A percentile compares a stretch with the other conserved stretches of the same genome.
Evolutionary conservation across 2,797 vertebrate species (phyloP).

Genomic region (Xenopus petersii): DNA sequence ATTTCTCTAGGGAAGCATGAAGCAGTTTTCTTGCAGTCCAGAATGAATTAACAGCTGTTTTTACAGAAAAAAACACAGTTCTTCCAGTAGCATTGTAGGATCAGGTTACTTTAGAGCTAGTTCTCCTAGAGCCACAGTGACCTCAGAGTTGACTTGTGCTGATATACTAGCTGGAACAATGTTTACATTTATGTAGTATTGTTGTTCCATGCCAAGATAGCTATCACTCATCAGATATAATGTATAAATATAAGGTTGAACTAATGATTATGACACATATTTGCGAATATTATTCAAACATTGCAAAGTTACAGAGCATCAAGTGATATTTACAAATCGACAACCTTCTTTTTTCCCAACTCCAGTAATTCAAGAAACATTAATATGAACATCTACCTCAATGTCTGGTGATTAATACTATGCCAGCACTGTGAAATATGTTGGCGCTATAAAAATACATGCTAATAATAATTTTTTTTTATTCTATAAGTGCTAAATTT

Average conservation of each 20-base stretch:
- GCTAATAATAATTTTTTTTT: too few relatives aligned
- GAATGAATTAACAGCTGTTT: slow-evolving; percentile 40
- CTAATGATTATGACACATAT: not conserved
- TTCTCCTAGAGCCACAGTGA: slow-evolving; percentile 56
- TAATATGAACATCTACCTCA: too few relatives aligned
- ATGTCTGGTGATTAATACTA: too few relatives aligned
- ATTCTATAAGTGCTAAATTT: too few relatives aligned
- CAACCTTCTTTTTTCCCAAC: too few relatives aligned
- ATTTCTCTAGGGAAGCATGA: slow-evolving; percentile 59
- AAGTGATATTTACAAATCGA: too few relatives aligned
- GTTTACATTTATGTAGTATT: slow-evolving; percentile 89
- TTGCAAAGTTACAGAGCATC: too few relatives aligned
- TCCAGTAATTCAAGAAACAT: too few relatives aligned
- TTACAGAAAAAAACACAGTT: slow-evolving; percentile 15
- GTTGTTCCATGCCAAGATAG: slow-evolving; percentile 96
- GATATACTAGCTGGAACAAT: slow-evolving; percentile 68
- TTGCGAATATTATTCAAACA: not conserved
- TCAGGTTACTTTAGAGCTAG: slow-evolving; percentile 57
- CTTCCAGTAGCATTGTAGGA: slow-evolving; percentile 35
- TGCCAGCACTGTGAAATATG: too few relatives aligned
- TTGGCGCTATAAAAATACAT: too few relatives aligned
- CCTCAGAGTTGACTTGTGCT: slow-evolving; percentile 71
- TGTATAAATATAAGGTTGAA: slow-evolving; percentile 80
- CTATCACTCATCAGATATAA: slow-evolving; percentile 96
- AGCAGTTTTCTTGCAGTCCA: slow-evolving; percentile 13